A percentile compares a stretch with the other conserved stretches of the same genome.
phyloP scores from a whole-genome alignment of 2,888 invertebrate genomes.

The Zaprionus lineosus region DNA sequence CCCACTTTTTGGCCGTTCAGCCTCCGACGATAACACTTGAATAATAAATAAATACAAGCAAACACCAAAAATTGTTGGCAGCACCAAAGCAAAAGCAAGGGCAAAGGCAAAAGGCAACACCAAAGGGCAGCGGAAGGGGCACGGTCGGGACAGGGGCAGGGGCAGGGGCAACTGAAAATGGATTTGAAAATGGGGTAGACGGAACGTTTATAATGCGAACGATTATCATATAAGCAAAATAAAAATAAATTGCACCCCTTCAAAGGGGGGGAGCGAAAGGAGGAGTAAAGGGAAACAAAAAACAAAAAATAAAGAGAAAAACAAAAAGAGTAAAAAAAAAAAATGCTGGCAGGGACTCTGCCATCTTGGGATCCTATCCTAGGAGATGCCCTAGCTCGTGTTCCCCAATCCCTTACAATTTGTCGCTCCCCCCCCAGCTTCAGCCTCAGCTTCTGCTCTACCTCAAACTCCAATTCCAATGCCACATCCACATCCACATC shows the following conservation, averaged over 20 bases:
- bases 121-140: too few species aligned
- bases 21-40: slow-evolving; percentile 70
- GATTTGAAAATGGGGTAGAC: slow-evolving; percentile 40
- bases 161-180: slow-evolving; percentile 35
- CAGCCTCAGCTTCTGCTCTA: too few species aligned
- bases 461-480: too few species aligned
- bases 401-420: too few species aligned
- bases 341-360: slow-evolving; percentile 9
- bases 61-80: slow-evolving; percentile 43
- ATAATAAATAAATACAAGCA: slow-evolving; percentile 76
- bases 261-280: too few species aligned
- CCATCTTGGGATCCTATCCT: too few species aligned
- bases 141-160: too few species aligned
- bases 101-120: slow-evolving; percentile 28
- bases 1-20: slow-evolving; percentile 19
- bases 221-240: slow-evolving; percentile 77
- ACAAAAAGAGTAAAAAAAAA: neutral
- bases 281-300: slow-evolving; percentile 1
- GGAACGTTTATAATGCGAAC: slow-evolving; percentile 73
- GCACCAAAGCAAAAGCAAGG: slow-evolving; percentile 36
- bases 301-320: neutral
- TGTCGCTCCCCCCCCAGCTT: too few species aligned
- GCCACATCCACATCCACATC: too few species aligned
- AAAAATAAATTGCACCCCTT: slow-evolving; percentile 61
- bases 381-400: too few species aligned